Evolutionary conservation across 1,140 invertebrate species (phyloP).

Genomic region (Heliothis subflexa): DNA sequence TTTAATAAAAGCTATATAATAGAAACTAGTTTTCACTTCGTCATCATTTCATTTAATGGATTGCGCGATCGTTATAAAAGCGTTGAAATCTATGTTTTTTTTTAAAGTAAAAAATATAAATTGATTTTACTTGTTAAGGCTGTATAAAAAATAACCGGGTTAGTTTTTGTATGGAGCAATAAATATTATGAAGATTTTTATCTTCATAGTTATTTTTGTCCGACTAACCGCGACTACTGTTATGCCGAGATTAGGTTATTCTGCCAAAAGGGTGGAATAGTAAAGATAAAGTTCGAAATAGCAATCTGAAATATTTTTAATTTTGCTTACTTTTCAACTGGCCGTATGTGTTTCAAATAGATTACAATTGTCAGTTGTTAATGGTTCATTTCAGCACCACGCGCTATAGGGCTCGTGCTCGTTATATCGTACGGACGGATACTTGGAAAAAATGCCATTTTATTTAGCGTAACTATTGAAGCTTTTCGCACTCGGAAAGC

Average conservation of each 20-base stretch:
- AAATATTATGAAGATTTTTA: constrained; percentile 16
- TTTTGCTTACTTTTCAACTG: too few relatives aligned
- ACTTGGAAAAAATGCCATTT: too few relatives aligned
- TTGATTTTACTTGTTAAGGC: constrained; percentile 25
- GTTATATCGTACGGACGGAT: too few relatives aligned
- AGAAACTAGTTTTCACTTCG: background rate
- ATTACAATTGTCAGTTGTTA: too few relatives aligned
- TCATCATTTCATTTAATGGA: constrained; percentile 10
- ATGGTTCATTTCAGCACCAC: too few relatives aligned
- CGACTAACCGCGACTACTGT: background rate
- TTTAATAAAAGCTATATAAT: background rate
- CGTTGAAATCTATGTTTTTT: constrained; percentile 27
- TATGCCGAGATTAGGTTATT: background rate
- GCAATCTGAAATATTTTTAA: too few relatives aligned
- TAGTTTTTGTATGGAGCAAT: constrained; percentile 23
- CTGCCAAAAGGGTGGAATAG: background rate
- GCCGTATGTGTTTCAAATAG: too few relatives aligned
- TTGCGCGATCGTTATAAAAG: constrained; percentile 18
- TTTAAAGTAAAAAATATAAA: background rate
- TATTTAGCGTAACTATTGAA: too few relatives aligned
- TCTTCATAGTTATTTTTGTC: constrained; percentile 7
- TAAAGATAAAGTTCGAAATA: too few relatives aligned
- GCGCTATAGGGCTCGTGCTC: too few relatives aligned
- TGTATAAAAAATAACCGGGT: constrained; percentile 30
- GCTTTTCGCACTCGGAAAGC: too few relatives aligned